Conservation (phyloP, 2,113 vertebrate species). For the Scortum barcoo region DNA sequence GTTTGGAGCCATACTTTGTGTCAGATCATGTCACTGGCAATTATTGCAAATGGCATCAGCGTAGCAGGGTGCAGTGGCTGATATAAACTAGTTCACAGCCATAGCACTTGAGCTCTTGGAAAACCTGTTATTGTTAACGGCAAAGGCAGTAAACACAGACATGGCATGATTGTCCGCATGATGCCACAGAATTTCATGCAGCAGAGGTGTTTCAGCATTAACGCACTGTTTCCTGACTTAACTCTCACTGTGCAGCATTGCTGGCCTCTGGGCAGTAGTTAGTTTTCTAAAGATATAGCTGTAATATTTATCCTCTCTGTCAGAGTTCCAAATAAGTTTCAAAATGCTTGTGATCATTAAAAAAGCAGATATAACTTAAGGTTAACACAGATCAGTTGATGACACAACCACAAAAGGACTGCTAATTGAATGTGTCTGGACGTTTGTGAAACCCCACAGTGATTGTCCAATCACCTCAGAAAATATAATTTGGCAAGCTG, state of each 20-base stretch:
- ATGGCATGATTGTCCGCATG: neutral
- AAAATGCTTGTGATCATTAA: neutral
- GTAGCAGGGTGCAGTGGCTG: conserved; percentile 22
- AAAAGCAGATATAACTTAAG: neutral
- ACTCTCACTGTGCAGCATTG: neutral
- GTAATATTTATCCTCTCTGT: neutral
- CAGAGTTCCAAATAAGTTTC: neutral
- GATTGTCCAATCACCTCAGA: neutral
- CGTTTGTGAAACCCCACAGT: neutral
- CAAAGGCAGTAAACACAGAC: conserved; percentile 6
- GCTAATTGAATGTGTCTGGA: neutral
- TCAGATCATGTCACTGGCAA: conserved; percentile 58
- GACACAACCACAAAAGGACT: neutral
- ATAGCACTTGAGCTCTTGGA: neutral
- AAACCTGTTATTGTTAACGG: neutral
- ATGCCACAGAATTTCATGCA: conserved; percentile 28
- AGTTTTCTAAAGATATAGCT: neutral
- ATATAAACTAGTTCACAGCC: conserved; percentile 41
- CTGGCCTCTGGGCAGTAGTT: neutral
- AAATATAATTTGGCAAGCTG: neutral
- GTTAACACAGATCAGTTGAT: neutral
- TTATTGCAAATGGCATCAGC: conserved; percentile 60
- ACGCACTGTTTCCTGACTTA: neutral
- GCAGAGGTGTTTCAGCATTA: neutral
- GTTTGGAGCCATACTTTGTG: conserved; percentile 58